phyloP scores from a whole-genome alignment of 2,888 invertebrate species.

The Laothoe populi region DNA sequence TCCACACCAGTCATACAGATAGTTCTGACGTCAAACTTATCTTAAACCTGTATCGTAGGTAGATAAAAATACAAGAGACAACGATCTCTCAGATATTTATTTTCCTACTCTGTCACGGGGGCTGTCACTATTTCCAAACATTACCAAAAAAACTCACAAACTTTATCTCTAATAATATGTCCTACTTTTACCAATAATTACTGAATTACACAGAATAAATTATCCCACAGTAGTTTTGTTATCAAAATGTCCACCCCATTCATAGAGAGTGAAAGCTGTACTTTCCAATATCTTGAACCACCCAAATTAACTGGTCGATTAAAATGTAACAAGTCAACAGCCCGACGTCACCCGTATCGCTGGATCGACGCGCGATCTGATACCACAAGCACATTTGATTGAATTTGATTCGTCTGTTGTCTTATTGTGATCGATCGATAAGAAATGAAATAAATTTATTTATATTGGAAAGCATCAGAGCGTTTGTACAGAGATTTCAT shows the following conservation, averaged over 20 bases:
- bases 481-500: too few species aligned
- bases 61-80: too few species aligned
- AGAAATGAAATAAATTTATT: background rate
- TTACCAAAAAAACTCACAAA: too few species aligned
- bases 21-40: too few species aligned
- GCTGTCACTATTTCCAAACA: too few species aligned
- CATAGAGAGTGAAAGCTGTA: slow-evolving; percentile 40
- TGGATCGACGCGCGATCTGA: slow-evolving; percentile 42
- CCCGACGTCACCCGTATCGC: slow-evolving; percentile 30
- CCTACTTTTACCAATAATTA: too few species aligned
- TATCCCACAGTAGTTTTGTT: background rate
- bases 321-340: slow-evolving; percentile 51
- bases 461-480: background rate
- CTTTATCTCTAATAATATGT: too few species aligned
- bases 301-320: slow-evolving; percentile 45
- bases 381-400: slow-evolving; percentile 38
- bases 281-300: slow-evolving; percentile 35
- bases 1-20: too few species aligned
- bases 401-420: slow-evolving; percentile 39
- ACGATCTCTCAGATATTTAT: too few species aligned
- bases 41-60: too few species aligned
- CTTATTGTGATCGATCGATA: slow-evolving; percentile 17
- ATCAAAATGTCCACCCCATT: slow-evolving; percentile 1
- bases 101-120: too few species aligned
- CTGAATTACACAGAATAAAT: too few species aligned